Percentiles rank a stretch among this genome's conserved stretches.
Conservation (phyloP, 2,797 vertebrate species). For the Karalla daura region DNA sequence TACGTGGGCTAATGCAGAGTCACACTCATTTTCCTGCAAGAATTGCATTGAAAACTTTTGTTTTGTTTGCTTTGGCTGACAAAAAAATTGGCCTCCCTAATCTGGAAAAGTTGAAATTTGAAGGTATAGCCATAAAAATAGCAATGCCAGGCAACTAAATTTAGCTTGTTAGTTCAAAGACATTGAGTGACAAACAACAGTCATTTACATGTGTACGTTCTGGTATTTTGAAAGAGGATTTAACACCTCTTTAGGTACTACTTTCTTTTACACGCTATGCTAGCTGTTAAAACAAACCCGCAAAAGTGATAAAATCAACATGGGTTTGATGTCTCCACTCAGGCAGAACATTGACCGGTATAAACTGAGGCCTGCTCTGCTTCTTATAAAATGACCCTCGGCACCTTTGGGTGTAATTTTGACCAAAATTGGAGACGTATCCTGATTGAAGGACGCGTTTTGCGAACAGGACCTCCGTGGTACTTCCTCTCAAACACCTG, state of each 20-base stretch:
- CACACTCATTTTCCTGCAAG: too few relatives aligned
- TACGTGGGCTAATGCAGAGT: too few relatives aligned
- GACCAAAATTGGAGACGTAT: slow-evolving; percentile 14
- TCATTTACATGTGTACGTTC: neutral
- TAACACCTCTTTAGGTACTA: too few relatives aligned
- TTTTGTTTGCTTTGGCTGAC: too few relatives aligned
- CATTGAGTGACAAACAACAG: neutral
- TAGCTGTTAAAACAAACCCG: neutral
- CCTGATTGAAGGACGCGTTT: slow-evolving; percentile 27
- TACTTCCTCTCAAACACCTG: slow-evolving; percentile 59
- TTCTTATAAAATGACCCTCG: slow-evolving; percentile 20
- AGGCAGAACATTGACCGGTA: slow-evolving; percentile 13
- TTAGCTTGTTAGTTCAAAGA: neutral
- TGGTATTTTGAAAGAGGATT: neutral
- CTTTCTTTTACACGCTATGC: too few relatives aligned
- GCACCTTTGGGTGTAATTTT: slow-evolving; percentile 5
- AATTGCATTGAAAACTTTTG: too few relatives aligned
- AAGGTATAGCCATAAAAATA: neutral
- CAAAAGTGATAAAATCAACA: neutral
- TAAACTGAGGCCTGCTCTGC: slow-evolving; percentile 13
- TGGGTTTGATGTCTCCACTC: neutral
- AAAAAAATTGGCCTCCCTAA: neutral
- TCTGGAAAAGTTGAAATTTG: neutral
- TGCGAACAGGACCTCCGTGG: slow-evolving; percentile 39
- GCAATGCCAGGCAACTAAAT: neutral